Conservation (phyloP, 2,797 vertebrate genomes). For the Pangasius larnaudii region DNA sequence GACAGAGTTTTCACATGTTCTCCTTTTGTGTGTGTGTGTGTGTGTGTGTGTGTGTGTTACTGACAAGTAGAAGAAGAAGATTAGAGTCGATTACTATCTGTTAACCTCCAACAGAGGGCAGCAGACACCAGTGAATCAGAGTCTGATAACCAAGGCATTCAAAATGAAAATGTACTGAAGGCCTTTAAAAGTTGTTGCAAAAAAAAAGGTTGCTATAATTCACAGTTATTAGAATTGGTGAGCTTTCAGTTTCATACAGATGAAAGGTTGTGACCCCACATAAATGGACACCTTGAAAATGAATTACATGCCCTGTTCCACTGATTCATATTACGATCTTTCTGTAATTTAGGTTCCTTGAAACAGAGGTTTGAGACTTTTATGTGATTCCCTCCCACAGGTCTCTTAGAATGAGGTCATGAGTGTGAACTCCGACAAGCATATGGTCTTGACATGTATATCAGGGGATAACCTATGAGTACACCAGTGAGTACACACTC, state of each 20-base stretch:
- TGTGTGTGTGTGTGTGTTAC: too few relatives aligned
- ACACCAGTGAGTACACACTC: constrained; percentile 29
- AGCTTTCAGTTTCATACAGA: constrained; percentile 9
- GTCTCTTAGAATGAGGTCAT: constrained; percentile 42
- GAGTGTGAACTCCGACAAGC: constrained; percentile 33
- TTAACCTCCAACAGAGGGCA: constrained; percentile 65
- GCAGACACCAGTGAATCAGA: constrained; percentile 60
- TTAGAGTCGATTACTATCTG: constrained; percentile 21
- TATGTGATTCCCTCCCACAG: constrained; percentile 36
- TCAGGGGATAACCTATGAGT: constrained; percentile 34
- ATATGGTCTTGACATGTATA: constrained; percentile 42
- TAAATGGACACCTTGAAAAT: constrained; percentile 34
- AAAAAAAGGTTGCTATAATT: constrained; percentile 15
- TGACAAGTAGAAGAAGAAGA: not conserved
- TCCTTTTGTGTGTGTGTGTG: too few relatives aligned
- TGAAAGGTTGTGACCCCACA: constrained; percentile 23
- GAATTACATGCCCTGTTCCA: constrained; percentile 26
- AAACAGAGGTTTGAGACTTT: constrained; percentile 37
- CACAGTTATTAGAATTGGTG: constrained; percentile 26
- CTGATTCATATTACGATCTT: constrained; percentile 31
- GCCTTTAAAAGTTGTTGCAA: not conserved
- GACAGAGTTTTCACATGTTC: not conserved
- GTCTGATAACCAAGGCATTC: too few relatives aligned
- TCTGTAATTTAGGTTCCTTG: constrained; percentile 20
- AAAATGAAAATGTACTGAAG: not conserved